Base-by-base conservation (phyloP, 2,888 invertebrate genomes). In the Pogonocherus hispidulus region DNA sequence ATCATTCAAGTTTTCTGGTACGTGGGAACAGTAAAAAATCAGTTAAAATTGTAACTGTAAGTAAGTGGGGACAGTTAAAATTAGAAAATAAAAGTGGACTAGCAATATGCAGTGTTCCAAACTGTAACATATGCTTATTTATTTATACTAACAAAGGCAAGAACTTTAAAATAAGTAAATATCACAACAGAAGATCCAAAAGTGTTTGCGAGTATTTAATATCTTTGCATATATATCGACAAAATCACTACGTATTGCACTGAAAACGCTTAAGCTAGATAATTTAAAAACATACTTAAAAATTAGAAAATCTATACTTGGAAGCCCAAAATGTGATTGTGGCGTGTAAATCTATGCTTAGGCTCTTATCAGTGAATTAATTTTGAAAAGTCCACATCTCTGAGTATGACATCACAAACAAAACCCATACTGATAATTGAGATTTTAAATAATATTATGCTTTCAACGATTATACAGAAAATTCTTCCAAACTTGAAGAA, bases 311-410 rank as follows among this genome's bases (percentile, higher is more conserved):
- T 66, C 70, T 73, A 76, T 78, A 79, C 54, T 63, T 73, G 82
- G 82, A 82, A 82, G 82, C 82, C 82, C 82, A 77, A 80, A 81
- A 79, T 72, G 81, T 81, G 81, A 81, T 81, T 80, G 78, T 78
- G 78, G 79, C 79, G 77, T 77, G 73, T 70, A 49, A 60, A 44
- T 66, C 55, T 51, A 64, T 67, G 69, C 71, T 72, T 71, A 74
- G 75, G 73, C 74, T 73, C 14, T 52, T 56, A 51, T 37, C 49
- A 37, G 51, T 66, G 51, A 51, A 59, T 51, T 27, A n/a, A 41
- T 54, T 54, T 44, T 3, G 27, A 19, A 37, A 44, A 1, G 9
- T 57, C 18, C 57, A 46, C 9, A 27, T 23, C n/a, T 57, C 16
- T 57, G 41, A 41, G 19, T 59, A 59, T 44, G 6, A n/a, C 16